phyloP scores from a whole-genome alignment of 2,797 vertebrate genomes.

The Poeciliopsis gracilis region DNA sequence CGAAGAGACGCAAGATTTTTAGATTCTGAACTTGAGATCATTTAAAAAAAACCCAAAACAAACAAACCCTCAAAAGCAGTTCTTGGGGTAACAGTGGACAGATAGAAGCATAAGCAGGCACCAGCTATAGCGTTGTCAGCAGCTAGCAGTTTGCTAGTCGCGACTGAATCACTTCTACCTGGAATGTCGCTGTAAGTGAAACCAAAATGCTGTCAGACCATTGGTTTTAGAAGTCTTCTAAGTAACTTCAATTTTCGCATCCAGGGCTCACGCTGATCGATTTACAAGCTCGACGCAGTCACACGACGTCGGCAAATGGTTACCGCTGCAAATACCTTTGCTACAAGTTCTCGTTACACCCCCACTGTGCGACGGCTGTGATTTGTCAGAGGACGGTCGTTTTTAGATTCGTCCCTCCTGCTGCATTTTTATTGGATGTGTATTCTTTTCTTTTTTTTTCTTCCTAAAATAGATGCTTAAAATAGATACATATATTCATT shows the following conservation, averaged over 20 bases:
- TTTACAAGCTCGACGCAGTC: not conserved
- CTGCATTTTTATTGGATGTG: constrained; percentile 62
- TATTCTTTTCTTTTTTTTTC: constrained; percentile 71
- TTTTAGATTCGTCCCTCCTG: constrained; percentile 56
- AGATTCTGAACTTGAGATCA: not conserved
- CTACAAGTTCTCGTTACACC: not conserved
- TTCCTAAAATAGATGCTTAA: constrained; percentile 83
- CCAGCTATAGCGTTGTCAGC: not conserved
- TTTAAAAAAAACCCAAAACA: not conserved
- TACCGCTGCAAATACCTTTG: not conserved
- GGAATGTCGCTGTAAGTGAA: not conserved
- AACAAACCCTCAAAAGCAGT: not conserved
- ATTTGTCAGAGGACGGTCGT: constrained; percentile 60
- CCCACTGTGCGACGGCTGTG: constrained; percentile 69
- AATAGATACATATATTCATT: constrained; percentile 81
- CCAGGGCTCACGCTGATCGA: not conserved
- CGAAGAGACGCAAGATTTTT: not conserved
- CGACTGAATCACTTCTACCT: not conserved
- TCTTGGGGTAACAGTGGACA: not conserved
- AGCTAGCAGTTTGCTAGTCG: not conserved
- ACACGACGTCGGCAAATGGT: not conserved
- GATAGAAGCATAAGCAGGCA: not conserved
- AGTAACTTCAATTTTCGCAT: not conserved
- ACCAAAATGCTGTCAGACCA: not conserved
- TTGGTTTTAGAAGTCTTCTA: not conserved